Evolutionary conservation across 2,113 vertebrate genomes (phyloP).

Genomic region (Alces alces): DNA sequence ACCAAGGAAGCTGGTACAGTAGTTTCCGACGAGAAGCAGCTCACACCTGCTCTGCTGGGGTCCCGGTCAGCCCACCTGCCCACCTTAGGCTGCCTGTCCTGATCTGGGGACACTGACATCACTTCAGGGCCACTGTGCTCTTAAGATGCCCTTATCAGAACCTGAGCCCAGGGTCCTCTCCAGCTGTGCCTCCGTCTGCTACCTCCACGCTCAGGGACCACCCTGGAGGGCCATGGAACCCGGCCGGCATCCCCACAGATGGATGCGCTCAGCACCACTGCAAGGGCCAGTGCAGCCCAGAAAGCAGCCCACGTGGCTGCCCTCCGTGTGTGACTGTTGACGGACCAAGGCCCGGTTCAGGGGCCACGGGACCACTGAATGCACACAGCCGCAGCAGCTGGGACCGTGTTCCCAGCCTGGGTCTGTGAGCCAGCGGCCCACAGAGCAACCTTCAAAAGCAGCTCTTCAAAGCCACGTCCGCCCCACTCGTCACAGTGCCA

Average conservation of each 20-base stretch:
- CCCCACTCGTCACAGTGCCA: not conserved
- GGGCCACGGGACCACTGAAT: not conserved
- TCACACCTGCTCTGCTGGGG: not conserved
- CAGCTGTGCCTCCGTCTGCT: not conserved
- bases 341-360: not conserved
- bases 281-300: no score
- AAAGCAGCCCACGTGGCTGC: not conserved
- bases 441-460: not conserved
- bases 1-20: not conserved
- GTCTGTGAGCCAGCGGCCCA: not conserved
- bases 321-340: fast-evolving
- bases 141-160: not conserved
- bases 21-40: not conserved
- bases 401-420: not conserved
- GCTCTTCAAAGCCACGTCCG: not conserved
- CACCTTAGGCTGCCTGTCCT: not conserved
- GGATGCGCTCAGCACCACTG: not conserved
- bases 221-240: fast-evolving
- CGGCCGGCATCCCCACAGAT: not conserved
- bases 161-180: not conserved
- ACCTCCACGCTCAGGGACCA: fast-evolving
- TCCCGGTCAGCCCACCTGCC: not conserved
- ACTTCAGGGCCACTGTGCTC: not conserved
- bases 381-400: not conserved
- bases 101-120: not conserved